These are phyloP conservation scores for Phaethornis superciliosus DNA, from an alignment of 2,113 vertebrate species.

Conservation along the genomic window DNA sequence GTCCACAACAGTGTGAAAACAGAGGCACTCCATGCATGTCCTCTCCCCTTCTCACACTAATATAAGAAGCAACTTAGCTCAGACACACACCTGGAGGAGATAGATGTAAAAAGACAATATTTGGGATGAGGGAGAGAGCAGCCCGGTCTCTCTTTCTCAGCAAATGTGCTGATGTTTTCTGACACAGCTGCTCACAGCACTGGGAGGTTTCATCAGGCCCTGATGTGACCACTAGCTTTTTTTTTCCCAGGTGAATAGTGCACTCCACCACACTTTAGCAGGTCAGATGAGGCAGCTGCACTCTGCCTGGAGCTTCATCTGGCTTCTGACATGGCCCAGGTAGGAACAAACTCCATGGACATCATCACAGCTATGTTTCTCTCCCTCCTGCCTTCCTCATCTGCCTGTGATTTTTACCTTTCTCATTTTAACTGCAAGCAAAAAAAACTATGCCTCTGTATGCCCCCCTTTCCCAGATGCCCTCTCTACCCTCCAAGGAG, in stretches of 20 bases:
- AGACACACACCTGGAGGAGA: neutral
- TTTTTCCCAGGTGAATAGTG: slow-evolving; percentile 4
- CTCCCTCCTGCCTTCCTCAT: neutral
- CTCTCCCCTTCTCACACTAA: neutral
- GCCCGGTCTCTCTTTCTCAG: neutral
- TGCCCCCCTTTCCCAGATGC: neutral
- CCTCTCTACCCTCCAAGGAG: neutral
- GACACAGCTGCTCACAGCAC: neutral
- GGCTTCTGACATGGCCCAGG: slow-evolving; percentile 37
- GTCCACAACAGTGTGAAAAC: neutral
- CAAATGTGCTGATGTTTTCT: neutral
- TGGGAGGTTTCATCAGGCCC: slow-evolving; percentile 19
- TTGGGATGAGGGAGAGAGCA: neutral
- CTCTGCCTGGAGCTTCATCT: slow-evolving; percentile 44
- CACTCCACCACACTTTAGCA: neutral
- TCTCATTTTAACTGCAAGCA: neutral
- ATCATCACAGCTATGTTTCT: neutral
- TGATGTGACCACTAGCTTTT: slow-evolving; percentile 13
- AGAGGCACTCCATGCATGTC: neutral
- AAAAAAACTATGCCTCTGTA: neutral
- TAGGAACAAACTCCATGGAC: neutral
- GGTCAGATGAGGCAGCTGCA: slow-evolving; percentile 45
- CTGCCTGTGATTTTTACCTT: neutral
- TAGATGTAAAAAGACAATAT: neutral
- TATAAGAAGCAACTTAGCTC: neutral